Evolutionary conservation across 2,113 vertebrate species (phyloP), one percentile per base, ranked within the genome.

Genomic region (Dasyornis broadbenti): DNA sequence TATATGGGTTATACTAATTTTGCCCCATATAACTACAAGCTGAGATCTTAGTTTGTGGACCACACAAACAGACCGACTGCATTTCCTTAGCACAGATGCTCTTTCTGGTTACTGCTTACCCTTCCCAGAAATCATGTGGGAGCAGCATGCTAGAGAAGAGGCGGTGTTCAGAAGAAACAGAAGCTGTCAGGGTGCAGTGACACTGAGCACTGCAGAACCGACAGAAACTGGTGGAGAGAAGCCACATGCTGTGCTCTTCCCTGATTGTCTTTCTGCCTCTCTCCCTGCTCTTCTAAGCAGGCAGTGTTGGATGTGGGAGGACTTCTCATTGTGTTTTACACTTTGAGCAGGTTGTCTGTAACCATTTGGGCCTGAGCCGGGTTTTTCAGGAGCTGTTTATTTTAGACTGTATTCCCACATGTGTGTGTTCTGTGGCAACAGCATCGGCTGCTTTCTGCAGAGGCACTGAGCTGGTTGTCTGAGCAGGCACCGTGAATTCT

Each of bases 231-330:
- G 15, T 26, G 45, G 75, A 79, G 28, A 63, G 26, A 79, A 88
- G 15, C 27, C 60, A 15, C 39, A 50, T 39, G 13, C 30, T 30
- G 3, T 44, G 60, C 30, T 75, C 9, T 50, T 87, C 33, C 33
- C 33, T 53, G 31, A 3, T 31, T 66, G 11, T n/a, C 30, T 82
- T 91, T 52, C 31, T 81, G 2, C 54, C 14, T 54, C 23, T 84
- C n/a, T 37, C 21, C 9, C 30, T 60, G 31, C 7, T 35, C 23
- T 72, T 56, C 40, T 56, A 19, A 47, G 23, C 47, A 72, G 35
- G 27, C 23, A 52, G 23, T 33, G 18, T 8, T 80, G 53, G 4
- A 49, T 60, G 27, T 35, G 33, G 0, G 0, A 82, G 39, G 53
- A 35, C 24, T 80, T 52, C 31, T 66, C 2, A 0, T 21, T 7